phyloP scores from a whole-genome alignment of 2,797 vertebrate genomes.

The Acestrorhynchus altus region DNA sequence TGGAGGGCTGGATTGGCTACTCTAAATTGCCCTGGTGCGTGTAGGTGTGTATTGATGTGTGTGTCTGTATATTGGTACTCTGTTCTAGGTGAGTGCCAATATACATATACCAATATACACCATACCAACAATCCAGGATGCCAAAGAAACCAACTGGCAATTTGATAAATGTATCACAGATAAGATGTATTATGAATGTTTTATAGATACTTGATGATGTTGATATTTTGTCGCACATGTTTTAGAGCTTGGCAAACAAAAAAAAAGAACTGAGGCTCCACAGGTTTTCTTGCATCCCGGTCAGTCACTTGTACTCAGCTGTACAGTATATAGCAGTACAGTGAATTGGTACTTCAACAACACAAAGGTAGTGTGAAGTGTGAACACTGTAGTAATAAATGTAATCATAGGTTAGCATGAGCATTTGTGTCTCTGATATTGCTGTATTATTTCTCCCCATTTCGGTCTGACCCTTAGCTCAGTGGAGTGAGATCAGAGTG shows the following conservation, averaged over 20 bases:
- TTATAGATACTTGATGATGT: not conserved
- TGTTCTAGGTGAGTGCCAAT: too few species aligned
- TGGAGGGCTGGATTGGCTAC: too few species aligned
- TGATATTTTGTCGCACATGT: not conserved
- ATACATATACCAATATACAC: not conserved
- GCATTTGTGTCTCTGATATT: not conserved
- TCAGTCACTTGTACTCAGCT: constrained; percentile 72
- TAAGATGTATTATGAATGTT: too few species aligned
- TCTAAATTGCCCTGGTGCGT: too few species aligned
- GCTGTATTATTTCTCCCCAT: constrained; percentile 1
- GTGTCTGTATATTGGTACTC: too few species aligned
- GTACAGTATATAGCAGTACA: not conserved
- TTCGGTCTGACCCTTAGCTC: constrained; percentile 37
- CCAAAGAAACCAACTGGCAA: too few species aligned
- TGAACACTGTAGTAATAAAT: not conserved
- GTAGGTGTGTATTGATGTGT: too few species aligned
- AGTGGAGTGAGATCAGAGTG: not conserved
- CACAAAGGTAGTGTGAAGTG: constrained; percentile 34
- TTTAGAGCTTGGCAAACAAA: constrained; percentile 57
- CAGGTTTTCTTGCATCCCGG: constrained; percentile 65
- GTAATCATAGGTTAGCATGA: not conserved
- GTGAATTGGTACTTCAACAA: constrained; percentile 53
- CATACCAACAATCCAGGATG: too few species aligned
- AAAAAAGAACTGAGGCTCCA: constrained; percentile 13
- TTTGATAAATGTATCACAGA: too few species aligned